Base-by-base conservation (phyloP, 2,797 vertebrate species). In the Gephyroberyx darwinii region DNA sequence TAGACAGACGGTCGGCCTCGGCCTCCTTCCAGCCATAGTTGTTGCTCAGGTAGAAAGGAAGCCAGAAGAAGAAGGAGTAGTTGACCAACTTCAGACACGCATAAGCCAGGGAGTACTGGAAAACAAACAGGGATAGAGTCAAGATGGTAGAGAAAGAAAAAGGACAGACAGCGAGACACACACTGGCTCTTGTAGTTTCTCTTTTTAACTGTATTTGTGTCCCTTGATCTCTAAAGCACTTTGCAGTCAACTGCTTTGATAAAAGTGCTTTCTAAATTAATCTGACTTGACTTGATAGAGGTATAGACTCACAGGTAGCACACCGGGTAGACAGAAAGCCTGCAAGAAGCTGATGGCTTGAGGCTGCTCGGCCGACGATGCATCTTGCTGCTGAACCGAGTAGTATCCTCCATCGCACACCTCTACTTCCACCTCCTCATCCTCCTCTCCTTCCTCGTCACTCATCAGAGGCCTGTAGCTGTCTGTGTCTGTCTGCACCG, bases 21-120 rank as follows among this genome's bases (percentile, higher is more conserved):
- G 95, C 95, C 87, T 99, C 98, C 86, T 96, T 96, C 97, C 98
- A 99, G 63, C 90, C 76, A 13, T 95, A 99, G 92, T 97, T 98
- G 87, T 87, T 96, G 88, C 95, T 98, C 93, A 99, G 93, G 91
- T 99, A 99, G 90, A 97, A 99, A 0, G 98, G 98, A 66, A 99
- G 90, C 98, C 98, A 99, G 93, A 99, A 99, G 93, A 99, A 99
- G 92, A 99, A 99, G 5, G 98, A 98, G 88, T 99, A 99, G 90
- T 99, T 99, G 73, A 99, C 98, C 83, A 99, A 84, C 78, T 99
- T 99, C 92, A 99, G 89, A 86, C 97, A 99, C 0, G 98, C 96
- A 0, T 97, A 99, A 1, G 96, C 95, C 86, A 98, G 87, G 0
- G 98, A 99, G 80, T 99, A 99, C 98, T 99, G 81, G 31, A 86